Conservation (phyloP, 2,113 vertebrate genomes). For the Pagrus major region DNA sequence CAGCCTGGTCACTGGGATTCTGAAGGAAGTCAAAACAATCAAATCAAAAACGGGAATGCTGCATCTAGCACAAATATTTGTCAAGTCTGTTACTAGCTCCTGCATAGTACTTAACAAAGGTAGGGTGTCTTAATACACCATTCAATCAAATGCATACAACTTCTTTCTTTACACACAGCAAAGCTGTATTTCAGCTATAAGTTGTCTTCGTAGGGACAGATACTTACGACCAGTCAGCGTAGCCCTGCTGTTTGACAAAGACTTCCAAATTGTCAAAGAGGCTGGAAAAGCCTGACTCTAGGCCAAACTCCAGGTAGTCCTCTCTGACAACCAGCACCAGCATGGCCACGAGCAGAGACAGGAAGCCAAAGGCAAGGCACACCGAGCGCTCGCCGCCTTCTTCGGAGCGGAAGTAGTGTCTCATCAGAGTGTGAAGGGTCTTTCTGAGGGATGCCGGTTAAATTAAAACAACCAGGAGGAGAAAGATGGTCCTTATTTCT, state of each 20-base stretch:
- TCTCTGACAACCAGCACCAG: slow-evolving; percentile 90
- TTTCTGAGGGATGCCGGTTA: slow-evolving; percentile 83
- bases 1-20: slow-evolving; percentile 90
- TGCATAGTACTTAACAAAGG: neutral
- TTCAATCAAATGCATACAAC: neutral
- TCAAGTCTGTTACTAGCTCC: neutral
- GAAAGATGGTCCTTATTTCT: too few relatives aligned
- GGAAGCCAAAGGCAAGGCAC: slow-evolving; percentile 91
- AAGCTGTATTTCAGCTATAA: neutral
- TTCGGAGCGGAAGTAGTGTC: slow-evolving; percentile 92
- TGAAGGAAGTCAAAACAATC: slow-evolving; percentile 55
- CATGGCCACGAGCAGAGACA: slow-evolving; percentile 95
- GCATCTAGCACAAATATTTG: neutral
- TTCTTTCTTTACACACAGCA: neutral
- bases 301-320: slow-evolving; percentile 94
- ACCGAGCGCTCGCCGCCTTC: slow-evolving; percentile 95
- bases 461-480: slow-evolving; percentile 63
- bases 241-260: slow-evolving; percentile 88
- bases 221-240: slow-evolving; percentile 92
- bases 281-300: slow-evolving; percentile 90
- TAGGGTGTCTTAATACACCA: neutral
- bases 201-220: neutral
- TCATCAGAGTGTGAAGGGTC: slow-evolving; percentile 89
- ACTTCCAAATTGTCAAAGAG: slow-evolving; percentile 88
- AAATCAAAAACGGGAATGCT: neutral